Base-by-base conservation (phyloP, 2,888 invertebrate genomes). In the Omphaloscelis lunosa region DNA sequence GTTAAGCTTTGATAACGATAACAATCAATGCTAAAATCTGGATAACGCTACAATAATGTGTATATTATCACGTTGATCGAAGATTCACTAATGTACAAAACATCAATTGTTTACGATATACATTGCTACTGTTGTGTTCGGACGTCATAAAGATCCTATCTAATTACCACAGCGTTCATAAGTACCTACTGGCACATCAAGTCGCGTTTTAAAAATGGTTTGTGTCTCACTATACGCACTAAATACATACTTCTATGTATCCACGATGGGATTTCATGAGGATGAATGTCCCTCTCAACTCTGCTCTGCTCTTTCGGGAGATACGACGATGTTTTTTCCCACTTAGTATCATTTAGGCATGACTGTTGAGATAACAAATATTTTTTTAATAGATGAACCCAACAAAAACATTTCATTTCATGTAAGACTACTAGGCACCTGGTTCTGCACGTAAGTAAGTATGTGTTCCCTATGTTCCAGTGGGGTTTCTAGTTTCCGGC, bases 1-100 rank as follows among this genome's bases (percentile, higher is more conserved):
- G 48, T 53, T 75, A 73, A 86, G 67, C 71, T 86, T 12, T n/a
- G 86, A 85, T 84, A 82, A 72, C 74, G 51, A 65, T 72, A 63
- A 48, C 34, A 75, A 71, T 70, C 77, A 58, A 41, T 41, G 34
- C 61, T 27, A 34, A 83, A 80, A 83, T 80, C 83, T 80, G 23
- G 34, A 41, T 66, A 62, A 48, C 15, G 9, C 20, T n/a, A 41
- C 7, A 65, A 51, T 72, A 58, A 80, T 61, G 15, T 73, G 9
- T 41, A 34, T 65, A 8, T 80, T 65, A 80, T 78, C 80, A 34
- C n/a, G 29, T 41, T 41, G 56, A 58, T 72, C 20, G 3, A 29
- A 58, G 20, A 79, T 3, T 56, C 8, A 53, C 20, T 17, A 39
- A 27, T 0, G 45, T 58, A 41, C n/a, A 48, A 51, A 51, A 51